Base-by-base conservation (phyloP, 2,888 invertebrate genomes). In the Eristalinus aeneus region DNA sequence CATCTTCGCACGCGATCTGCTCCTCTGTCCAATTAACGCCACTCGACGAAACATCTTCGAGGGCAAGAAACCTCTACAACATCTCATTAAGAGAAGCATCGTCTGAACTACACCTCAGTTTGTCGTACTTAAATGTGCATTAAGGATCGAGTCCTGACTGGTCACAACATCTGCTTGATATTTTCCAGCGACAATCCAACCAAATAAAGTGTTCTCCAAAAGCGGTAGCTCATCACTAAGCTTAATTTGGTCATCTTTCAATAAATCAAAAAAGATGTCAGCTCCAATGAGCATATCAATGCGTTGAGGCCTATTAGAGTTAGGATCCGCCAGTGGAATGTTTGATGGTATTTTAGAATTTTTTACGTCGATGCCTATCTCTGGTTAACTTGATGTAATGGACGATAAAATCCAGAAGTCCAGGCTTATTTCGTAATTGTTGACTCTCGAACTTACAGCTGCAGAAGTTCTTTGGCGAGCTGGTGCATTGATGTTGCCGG, bases 241-340 rank as follows among this genome's bases (percentile, higher is more conserved):
- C n/a, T n/a, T 56, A 53, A 77, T 22, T 64, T 71, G 64, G 10
- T 68, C 46, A 34, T 76, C 76, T 22, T 31, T 54, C n/a, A 69
- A 56, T 20, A 76, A 16, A 53, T 76, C 54, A 20, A 76, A 76
- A 63, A 76, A 76, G 22, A 60, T 32, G 56, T 36, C 53, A 12
- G 69, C 58, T 60, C 69, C 71, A 16, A 78, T 65, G 58, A 78
- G 58, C 69, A 73, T 54, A 16, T 73, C 72, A 1, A 79, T 71
- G 10, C 72, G 79, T 31, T 79, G 67, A 32, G 72, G 54, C 53
- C 20, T 32, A 16, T 71, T 78, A 46, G 65, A 78, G n/a, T 31
- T 65, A 22, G 72, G 78, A 60, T 78, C 65, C 4, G 72, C 53
- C 6, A 78, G 68, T 53, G 8, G 10, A 53, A 68, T 23, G 31